Percentiles rank a stretch among this genome's conserved stretches.
phyloP scores from a whole-genome alignment of 2,113 vertebrate genomes.

The Gallinago media region DNA sequence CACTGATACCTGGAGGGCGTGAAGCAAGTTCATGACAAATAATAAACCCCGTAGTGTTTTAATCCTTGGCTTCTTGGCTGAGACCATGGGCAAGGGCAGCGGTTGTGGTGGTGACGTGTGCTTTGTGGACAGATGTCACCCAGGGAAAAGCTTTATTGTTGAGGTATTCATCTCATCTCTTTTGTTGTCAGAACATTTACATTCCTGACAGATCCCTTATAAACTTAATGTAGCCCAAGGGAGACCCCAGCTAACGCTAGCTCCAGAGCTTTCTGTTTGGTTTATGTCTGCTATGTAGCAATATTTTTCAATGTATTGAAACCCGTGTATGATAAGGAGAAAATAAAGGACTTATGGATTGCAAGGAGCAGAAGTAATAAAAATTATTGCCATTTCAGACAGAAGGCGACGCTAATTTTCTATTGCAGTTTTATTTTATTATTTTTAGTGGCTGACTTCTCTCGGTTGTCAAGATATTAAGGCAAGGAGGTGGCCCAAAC shows the following conservation, averaged over 20 bases:
- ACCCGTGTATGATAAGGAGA: not conserved
- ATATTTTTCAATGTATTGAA: not conserved
- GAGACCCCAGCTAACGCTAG: not conserved
- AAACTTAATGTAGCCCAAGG: not conserved
- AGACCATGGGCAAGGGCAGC: accelerated
- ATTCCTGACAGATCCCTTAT: not conserved
- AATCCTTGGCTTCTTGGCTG: not conserved
- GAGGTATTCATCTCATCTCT: not conserved
- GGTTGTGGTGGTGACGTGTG: not conserved
- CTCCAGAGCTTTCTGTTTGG: not conserved
- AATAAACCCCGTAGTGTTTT: not conserved
- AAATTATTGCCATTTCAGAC: not conserved
- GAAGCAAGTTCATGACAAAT: not conserved
- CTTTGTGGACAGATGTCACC: not conserved
- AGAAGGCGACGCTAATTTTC: not conserved
- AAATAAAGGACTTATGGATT: not conserved
- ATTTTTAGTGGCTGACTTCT: not conserved
- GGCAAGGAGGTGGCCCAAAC: not conserved
- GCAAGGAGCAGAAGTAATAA: not conserved
- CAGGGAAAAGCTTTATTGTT: not conserved
- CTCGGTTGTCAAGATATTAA: not conserved
- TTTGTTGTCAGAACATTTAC: not conserved
- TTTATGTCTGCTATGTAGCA: not conserved
- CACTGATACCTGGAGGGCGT: not conserved
- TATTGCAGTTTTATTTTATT: not conserved